Conservation (phyloP, 2,113 vertebrate species). For the Actinemys pallida region DNA sequence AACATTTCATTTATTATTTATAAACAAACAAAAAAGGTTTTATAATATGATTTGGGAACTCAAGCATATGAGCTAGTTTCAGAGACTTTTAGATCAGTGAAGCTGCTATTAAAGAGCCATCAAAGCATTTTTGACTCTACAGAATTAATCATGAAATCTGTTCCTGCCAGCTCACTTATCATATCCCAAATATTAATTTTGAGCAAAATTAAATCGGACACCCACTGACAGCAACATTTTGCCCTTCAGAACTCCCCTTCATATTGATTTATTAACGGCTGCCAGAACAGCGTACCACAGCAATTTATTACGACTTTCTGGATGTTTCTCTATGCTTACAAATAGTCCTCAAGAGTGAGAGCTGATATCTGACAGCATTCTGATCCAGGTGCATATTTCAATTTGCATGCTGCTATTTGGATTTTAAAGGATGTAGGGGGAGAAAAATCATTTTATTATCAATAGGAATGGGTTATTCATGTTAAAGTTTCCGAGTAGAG, state of each 20-base stretch:
- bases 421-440: constrained; percentile 70
- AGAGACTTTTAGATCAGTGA: constrained; percentile 77
- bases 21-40: constrained; percentile 54
- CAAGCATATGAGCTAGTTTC: constrained; percentile 63
- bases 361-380: constrained; percentile 79
- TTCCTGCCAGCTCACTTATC: constrained; percentile 87
- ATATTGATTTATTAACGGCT: constrained; percentile 88
- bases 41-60: constrained; percentile 72
- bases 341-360: constrained; percentile 81
- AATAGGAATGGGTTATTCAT: constrained; percentile 51
- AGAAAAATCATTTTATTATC: constrained; percentile 71
- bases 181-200: constrained; percentile 90
- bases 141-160: constrained; percentile 87
- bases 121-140: constrained; percentile 83
- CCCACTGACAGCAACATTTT: constrained; percentile 87
- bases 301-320: constrained; percentile 84
- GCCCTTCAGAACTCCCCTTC: constrained; percentile 88
- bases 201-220: constrained; percentile 88
- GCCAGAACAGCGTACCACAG: constrained; percentile 80
- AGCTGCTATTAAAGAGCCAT: constrained; percentile 83
- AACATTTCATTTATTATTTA: constrained; percentile 60
- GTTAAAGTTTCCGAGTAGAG: constrained; percentile 53
- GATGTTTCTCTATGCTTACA: constrained; percentile 81
- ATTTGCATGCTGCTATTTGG: constrained; percentile 77
- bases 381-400: constrained; percentile 79